Base-by-base conservation (phyloP, 2,888 invertebrate species). In the Leptopilina drosophilae region DNA sequence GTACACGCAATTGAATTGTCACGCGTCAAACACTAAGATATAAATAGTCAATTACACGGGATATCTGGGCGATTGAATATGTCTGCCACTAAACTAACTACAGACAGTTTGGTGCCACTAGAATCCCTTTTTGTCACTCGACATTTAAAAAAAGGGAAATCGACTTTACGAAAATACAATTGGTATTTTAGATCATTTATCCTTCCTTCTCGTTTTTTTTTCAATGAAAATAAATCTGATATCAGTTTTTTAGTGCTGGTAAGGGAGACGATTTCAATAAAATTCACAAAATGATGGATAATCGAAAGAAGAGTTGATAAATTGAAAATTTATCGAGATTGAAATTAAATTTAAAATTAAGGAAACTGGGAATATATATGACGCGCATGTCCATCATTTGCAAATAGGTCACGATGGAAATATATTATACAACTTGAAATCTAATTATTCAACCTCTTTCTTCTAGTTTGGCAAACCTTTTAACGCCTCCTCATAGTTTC, bases 81-180 rank as follows among this genome's bases (percentile, higher is more conserved):
- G 69, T 73, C 69, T 73, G n/a, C 14, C 14, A 53, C 20, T 0
- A 26, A 33, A 73, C 26, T 26, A 15, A 73, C 69, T 78, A 64
- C 84, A 85, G 83, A 80, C 84, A 83, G 84, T 84, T 81, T 83
- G 84, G 83, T 85, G 84, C 83, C 84, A 82, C 79, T 78, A 76
- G 69, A 56, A 53, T 14, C 53, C 69, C 26, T 73, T 73, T 73
- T 73, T 73, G 53, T 73, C 53, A 73, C 53, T 73, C 14, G 9
- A 56, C 14, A 53, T 33, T 12, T 15, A 15, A 59, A 59, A 59
- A 56, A 56, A n/a, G 56, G 56, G 15, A 20, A 59, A 8, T 59
- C 20, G 1, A 20, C 20, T 20, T 20, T 20, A 20, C 20, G 33
- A 33, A 33, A 33, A 33, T 33, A 33, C 33, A 33, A 33, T 33